Evolutionary conservation across 1,140 invertebrate species (phyloP), one percentile per base, ranked within the genome.

Genomic region (Drosophila paulistorum): DNA sequence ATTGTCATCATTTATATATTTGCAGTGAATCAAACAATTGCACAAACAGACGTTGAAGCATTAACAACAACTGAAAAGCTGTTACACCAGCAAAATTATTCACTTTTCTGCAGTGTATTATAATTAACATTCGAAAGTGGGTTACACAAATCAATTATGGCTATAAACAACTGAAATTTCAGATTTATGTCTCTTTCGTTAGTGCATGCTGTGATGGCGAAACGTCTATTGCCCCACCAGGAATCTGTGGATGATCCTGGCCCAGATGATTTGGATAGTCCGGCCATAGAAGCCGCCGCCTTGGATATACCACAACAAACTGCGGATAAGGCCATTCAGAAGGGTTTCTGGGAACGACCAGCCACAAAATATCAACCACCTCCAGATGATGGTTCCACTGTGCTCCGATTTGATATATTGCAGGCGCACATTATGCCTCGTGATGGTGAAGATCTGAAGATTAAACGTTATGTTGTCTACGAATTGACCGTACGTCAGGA

Each of bases 391-490:
- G 90, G 86, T 1, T 70, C 63, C n/a, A 77, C 77, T 1, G 60
- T 85, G n/a, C 58, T 91, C 9, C 77, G 82, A 10, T 94, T 94
- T 73, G 93, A 94, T 90, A 93, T 94, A 64, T 77, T 92, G 23
- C 92, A 92, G 63, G 93, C 93, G 0, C 83, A 91, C 65, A 93
- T 93, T 14, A 91, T 92, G 71, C 90, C 91, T 0, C 79, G 79
- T 0, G 91, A 91, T 14, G 90, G 91, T 35, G 89, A 92, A 65
- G 92, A 92, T 68, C 93, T 93, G 17, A 93, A 93, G 66, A 93
- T 94, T 48, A 95, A 94, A 75, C 95, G 94, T 71, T 94, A 93
- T 92, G 94, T 95, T 11, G 93, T 94, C 2, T 95, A 95, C 69
- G 94, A 94, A 80, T 77, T 95, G 61, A 94, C 93, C 82, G 93